Evolutionary conservation across 2,797 vertebrate genomes (phyloP).

Genomic region (Sorex maritimensis): DNA sequence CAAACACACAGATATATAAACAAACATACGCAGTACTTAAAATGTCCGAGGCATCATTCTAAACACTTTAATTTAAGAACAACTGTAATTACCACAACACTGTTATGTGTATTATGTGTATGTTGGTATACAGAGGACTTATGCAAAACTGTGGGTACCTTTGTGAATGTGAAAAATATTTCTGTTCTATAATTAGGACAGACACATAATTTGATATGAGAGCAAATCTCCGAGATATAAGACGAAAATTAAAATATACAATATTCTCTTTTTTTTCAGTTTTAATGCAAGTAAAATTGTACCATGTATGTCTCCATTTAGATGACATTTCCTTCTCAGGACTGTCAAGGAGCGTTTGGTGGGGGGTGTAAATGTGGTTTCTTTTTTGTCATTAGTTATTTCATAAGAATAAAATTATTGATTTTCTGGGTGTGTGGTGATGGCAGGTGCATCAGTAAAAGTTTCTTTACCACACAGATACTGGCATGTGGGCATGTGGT

Average conservation of each 20-base stretch:
- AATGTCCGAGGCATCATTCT: background rate
- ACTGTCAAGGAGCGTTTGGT: background rate
- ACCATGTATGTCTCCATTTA: background rate
- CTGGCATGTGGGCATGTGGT: fast-evolving
- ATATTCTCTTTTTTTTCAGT: background rate
- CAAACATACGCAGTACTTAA: background rate
- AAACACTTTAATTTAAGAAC: conserved; percentile 4
- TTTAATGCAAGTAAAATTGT: background rate
- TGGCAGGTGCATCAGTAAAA: background rate
- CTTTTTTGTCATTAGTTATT: background rate
- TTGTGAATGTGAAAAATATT: background rate
- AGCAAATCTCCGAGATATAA: background rate
- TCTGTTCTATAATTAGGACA: background rate
- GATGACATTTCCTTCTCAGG: background rate
- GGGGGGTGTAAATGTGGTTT: background rate
- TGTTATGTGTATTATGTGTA: background rate
- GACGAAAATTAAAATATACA: background rate
- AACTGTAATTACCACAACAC: background rate
- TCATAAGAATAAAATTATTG: background rate
- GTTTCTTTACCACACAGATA: background rate
- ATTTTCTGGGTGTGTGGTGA: background rate
- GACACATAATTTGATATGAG: background rate
- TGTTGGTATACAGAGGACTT: too few species aligned
- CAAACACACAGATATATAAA: background rate
- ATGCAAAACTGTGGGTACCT: background rate